phyloP scores from a whole-genome alignment of 92 coral and sea anemone species.

The Anthopleura xanthogrammica region DNA sequence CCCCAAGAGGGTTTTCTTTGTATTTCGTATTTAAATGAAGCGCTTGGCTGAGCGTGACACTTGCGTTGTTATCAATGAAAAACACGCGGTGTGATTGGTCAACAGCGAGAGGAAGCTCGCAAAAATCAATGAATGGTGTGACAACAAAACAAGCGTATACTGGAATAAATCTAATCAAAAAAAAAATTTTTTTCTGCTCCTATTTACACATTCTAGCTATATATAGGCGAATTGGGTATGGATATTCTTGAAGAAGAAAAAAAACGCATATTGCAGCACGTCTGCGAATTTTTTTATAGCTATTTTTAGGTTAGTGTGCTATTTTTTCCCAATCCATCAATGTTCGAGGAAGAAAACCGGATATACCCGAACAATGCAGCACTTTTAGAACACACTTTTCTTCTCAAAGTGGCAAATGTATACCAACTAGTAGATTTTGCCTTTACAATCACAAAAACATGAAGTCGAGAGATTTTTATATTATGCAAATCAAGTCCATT shows the following conservation, averaged over 20 bases:
- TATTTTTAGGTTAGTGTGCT: background rate
- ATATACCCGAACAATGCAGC: background rate
- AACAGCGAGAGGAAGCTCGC: conserved; percentile 4
- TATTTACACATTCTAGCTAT: background rate
- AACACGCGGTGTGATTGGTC: conserved; percentile 3
- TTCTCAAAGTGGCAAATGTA: background rate
- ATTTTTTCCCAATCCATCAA: background rate
- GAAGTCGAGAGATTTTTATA: background rate
- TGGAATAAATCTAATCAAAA: conserved; percentile 2
- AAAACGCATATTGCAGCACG: background rate
- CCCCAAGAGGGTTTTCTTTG: background rate
- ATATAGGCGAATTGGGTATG: background rate
- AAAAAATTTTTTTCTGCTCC: background rate
- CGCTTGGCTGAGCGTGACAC: conserved; percentile 26
- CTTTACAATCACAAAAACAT: background rate
- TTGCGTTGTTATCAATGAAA: background rate
- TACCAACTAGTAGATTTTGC: background rate
- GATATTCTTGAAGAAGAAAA: background rate
- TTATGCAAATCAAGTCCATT: background rate
- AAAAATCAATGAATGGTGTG: background rate
- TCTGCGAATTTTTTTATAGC: background rate
- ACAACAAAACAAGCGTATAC: conserved; percentile 7
- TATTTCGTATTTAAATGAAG: conserved; percentile 8
- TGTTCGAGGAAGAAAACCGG: conserved; percentile 2
- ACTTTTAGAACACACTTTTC: conserved; percentile 1